A percentile compares a stretch with the other conserved stretches of the same genome.
phyloP scores from a whole-genome alignment of 2,888 invertebrate genomes.

The Ophion obscuratus region DNA sequence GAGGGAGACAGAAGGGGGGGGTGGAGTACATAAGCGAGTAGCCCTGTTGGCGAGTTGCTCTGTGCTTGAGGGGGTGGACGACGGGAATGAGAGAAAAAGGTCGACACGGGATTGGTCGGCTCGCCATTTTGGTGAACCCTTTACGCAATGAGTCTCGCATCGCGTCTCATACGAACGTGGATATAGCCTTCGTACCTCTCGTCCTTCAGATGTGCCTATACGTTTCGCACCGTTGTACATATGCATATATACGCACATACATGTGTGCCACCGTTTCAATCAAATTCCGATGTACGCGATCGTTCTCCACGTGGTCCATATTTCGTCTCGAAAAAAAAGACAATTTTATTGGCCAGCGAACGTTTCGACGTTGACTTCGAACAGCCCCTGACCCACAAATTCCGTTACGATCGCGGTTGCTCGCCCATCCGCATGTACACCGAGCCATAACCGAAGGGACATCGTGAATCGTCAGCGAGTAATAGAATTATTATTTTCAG shows the following conservation, averaged over 20 bases:
- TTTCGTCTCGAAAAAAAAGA: slow-evolving; percentile 42
- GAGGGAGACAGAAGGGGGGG: slow-evolving; percentile 50
- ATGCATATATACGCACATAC: not conserved
- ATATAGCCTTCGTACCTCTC: slow-evolving; percentile 19
- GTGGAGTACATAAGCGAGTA: slow-evolving; percentile 52
- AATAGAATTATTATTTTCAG: slow-evolving; percentile 52
- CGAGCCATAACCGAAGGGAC: not conserved
- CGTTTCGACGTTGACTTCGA: slow-evolving; percentile 41
- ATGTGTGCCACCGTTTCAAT: slow-evolving; percentile 17
- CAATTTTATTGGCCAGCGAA: slow-evolving; percentile 35
- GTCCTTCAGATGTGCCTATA: slow-evolving; percentile 7
- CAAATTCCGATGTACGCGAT: slow-evolving; percentile 25
- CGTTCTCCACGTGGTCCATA: not conserved
- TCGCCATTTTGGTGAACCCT: slow-evolving; percentile 82
- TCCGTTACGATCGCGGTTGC: slow-evolving; percentile 33
- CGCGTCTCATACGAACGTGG: slow-evolving; percentile 53
- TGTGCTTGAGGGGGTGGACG: slow-evolving; percentile 66
- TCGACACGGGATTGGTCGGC: slow-evolving; percentile 73
- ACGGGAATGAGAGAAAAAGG: slow-evolving; percentile 65
- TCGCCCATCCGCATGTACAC: slow-evolving; percentile 21
- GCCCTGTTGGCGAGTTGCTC: slow-evolving; percentile 59
- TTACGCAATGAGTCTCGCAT: slow-evolving; percentile 52
- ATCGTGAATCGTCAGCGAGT: slow-evolving; percentile 16
- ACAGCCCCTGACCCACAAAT: slow-evolving; percentile 50
- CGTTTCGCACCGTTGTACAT: slow-evolving; percentile 15